Evolutionary conservation across 2,797 vertebrate species (phyloP).

Genomic region (Chelmon rostratus): DNA sequence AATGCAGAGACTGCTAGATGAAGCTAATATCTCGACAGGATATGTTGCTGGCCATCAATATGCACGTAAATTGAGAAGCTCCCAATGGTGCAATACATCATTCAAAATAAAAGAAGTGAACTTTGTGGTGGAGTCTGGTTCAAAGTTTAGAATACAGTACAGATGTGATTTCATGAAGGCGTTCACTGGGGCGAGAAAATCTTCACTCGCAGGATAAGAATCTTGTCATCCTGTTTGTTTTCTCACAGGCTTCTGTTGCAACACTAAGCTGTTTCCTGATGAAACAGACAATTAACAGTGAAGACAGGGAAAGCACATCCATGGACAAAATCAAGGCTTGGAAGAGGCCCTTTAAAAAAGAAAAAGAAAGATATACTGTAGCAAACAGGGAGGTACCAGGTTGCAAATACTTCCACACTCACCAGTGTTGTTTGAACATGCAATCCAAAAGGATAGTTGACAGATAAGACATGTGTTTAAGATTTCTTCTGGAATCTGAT

Average conservation of each 20-base stretch:
- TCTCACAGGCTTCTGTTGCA: background rate
- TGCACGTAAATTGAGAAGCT: background rate
- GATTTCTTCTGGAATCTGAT: background rate
- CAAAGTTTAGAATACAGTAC: background rate
- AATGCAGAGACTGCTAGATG: slow-evolving; percentile 33
- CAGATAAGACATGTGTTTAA: background rate
- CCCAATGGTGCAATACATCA: background rate
- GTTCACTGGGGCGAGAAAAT: background rate
- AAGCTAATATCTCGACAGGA: slow-evolving; percentile 6
- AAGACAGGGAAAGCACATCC: background rate
- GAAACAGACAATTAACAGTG: background rate
- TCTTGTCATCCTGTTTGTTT: slow-evolving; percentile 23
- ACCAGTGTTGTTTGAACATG: background rate
- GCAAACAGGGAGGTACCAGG: slow-evolving; percentile 3
- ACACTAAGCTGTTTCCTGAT: background rate
- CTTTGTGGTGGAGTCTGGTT: background rate
- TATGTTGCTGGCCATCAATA: background rate
- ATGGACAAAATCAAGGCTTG: background rate
- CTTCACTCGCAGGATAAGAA: slow-evolving; percentile 11
- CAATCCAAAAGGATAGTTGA: background rate
- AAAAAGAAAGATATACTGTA: background rate
- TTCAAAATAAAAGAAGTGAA: background rate
- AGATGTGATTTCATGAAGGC: background rate
- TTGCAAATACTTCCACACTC: slow-evolving; percentile 6
- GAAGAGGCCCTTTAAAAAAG: background rate